phyloP scores from a whole-genome alignment of 1,140 invertebrate species.

The Brachionus koreanus region DNA sequence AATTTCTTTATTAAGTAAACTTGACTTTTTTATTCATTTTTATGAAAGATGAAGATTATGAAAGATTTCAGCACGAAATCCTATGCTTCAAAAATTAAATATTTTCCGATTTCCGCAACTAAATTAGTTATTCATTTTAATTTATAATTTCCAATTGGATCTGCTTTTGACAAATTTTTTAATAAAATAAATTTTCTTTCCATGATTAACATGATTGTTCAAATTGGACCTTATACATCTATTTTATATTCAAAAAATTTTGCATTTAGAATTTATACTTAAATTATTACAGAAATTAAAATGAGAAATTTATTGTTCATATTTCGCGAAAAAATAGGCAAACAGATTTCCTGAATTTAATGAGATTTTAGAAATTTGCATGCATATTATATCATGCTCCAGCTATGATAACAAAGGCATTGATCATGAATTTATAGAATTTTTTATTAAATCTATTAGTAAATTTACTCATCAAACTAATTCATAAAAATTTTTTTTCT shows the following conservation, averaged over 20 bases:
- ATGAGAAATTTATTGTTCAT: too few relatives aligned
- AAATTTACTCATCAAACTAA: neutral
- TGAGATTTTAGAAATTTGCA: neutral
- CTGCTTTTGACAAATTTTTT: neutral
- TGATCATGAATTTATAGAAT: neutral
- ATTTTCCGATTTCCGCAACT: neutral
- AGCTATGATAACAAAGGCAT: neutral
- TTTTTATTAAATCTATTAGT: neutral
- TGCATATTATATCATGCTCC: neutral
- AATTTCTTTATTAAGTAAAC: neutral
- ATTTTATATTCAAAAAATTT: neutral
- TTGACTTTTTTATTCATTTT: neutral
- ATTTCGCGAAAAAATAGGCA: neutral
- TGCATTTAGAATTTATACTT: neutral
- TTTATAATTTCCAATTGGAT: neutral
- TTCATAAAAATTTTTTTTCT: neutral
- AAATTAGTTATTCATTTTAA: neutral
- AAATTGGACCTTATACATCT: too few relatives aligned
- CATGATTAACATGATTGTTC: too few relatives aligned
- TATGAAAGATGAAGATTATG: neutral
- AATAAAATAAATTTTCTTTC: too few relatives aligned
- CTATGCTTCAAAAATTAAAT: neutral
- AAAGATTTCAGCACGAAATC: neutral
- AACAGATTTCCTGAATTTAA: neutral
- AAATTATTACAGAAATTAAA: too few relatives aligned